Conservation (phyloP, 2,888 invertebrate species). For the Sphaerophoria taeniata region DNA sequence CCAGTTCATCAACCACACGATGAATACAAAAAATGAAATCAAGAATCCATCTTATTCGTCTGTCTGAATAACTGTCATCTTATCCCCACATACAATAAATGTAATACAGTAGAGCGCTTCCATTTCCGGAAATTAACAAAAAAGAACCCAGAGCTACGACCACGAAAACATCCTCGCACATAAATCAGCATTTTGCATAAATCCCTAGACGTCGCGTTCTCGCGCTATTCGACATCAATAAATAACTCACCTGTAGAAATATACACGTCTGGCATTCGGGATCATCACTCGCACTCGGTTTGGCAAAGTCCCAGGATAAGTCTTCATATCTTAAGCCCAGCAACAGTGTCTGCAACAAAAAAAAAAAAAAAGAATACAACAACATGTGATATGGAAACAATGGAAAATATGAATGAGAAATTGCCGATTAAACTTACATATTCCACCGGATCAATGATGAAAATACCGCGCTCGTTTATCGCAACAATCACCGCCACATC, state of each 20-base stretch:
- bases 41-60: slow-evolving; percentile 2
- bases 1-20: neutral
- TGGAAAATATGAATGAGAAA: slow-evolving; percentile 19
- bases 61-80: neutral
- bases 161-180: neutral
- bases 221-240: neutral
- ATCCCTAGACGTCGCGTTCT: neutral
- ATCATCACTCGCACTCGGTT: slow-evolving; percentile 91
- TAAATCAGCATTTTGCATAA: slow-evolving; percentile 1
- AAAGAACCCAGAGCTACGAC: neutral
- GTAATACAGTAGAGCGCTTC: too few relatives aligned
- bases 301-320: slow-evolving; percentile 95
- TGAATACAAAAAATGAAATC: neutral
- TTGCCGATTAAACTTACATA: slow-evolving; percentile 86
- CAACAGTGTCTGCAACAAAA: slow-evolving; percentile 87
- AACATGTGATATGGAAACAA: slow-evolving; percentile 27
- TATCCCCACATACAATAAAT: neutral
- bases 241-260: slow-evolving; percentile 88
- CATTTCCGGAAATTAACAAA: neutral
- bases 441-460: slow-evolving; percentile 92
- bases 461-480: slow-evolving; percentile 93
- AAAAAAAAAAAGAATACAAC: slow-evolving; percentile 7
- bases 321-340: slow-evolving; percentile 94
- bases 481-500: slow-evolving; percentile 95
- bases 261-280: slow-evolving; percentile 95